Evolutionary conservation across 2,888 invertebrate genomes (phyloP), one percentile per base, ranked within the genome.

Genomic region (Dione vanillae): DNA sequence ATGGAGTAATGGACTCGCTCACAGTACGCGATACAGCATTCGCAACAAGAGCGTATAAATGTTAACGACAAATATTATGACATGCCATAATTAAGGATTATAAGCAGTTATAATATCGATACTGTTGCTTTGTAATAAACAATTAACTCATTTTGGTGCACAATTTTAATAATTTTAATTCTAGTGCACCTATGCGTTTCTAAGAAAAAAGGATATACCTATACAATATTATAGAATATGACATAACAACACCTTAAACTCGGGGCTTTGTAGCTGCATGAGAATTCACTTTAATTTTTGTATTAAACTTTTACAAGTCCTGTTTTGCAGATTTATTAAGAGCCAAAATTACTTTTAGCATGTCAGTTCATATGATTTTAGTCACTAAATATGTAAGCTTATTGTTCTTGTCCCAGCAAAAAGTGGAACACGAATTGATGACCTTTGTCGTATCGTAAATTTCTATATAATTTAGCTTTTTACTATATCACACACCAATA

Each of bases 1-100:
- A 75, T 71, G 73, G 70, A 73, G 71, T 73, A 71, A 73, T 67
- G 67, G 71, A 66, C 71, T 66, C 58, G 71, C 71, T 68, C 16
- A 58, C 64, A 66, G 61, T 65, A 61, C 49, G 66, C 66, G 66
- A 66, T 49, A 61, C 52, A 56, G n/a, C 62, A 65, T 61, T 37
- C 58, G 69, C 52, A 69, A 71, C 67, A 65, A 73, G 62, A 67
- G 40, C 69, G 73, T 66, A 70, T 62, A 49, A 66, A 71, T 67
- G 61, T n/a, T 56, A 68, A 68, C 65, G 65, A 68, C 67, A 61
- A 65, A 59, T 62, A n/a, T n/a, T n/a, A n/a, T 37, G 61, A 71
- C 45, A 61, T 56, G 41, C 35, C 52, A 61, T 27, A 67, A 61
- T 67, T 20, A 70, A 47, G 37, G 62, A 9, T 35, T 61, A 61